phyloP scores from a whole-genome alignment of 2,113 vertebrate species.

The Gadus chalcogrammus region DNA sequence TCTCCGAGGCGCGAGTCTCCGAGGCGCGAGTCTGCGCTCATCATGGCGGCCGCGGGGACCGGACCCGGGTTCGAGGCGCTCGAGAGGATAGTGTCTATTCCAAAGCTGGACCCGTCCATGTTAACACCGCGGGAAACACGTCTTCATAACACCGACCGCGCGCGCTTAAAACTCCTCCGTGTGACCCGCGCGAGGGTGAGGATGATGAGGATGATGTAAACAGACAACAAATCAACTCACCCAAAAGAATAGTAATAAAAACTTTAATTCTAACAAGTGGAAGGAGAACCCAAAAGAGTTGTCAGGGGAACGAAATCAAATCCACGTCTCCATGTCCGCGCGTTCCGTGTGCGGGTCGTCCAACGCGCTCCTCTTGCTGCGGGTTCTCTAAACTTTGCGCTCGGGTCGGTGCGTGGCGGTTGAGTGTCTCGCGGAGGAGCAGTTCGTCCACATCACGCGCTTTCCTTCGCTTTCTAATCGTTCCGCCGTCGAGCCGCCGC shows the following conservation, averaged over 20 bases:
- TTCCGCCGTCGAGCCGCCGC: slow-evolving; percentile 79
- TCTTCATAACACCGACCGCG: slow-evolving; percentile 77
- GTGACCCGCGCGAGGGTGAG: neutral
- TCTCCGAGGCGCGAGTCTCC: slow-evolving; percentile 53
- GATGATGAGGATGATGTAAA: neutral
- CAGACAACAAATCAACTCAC: neutral
- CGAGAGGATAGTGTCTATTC: slow-evolving; percentile 97
- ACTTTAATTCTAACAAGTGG: neutral
- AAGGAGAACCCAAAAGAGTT: neutral
- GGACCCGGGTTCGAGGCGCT: slow-evolving; percentile 76
- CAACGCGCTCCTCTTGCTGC: neutral
- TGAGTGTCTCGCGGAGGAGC: slow-evolving; percentile 65
- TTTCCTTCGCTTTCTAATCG: slow-evolving; percentile 83
- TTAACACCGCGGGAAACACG: slow-evolving; percentile 70
- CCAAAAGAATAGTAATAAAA: neutral
- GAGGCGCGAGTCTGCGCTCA: slow-evolving; percentile 92
- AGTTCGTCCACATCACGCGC: slow-evolving; percentile 79
- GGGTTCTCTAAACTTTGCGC: slow-evolving; percentile 81
- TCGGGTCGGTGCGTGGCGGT: slow-evolving; percentile 82
- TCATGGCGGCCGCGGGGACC: slow-evolving; percentile 78
- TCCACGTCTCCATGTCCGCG: neutral
- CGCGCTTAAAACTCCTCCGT: slow-evolving; percentile 28
- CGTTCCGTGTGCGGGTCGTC: neutral
- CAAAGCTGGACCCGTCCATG: slow-evolving; percentile 97
- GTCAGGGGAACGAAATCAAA: neutral